phyloP scores from a whole-genome alignment of 2,113 vertebrate genomes.

The Felis chaus region DNA sequence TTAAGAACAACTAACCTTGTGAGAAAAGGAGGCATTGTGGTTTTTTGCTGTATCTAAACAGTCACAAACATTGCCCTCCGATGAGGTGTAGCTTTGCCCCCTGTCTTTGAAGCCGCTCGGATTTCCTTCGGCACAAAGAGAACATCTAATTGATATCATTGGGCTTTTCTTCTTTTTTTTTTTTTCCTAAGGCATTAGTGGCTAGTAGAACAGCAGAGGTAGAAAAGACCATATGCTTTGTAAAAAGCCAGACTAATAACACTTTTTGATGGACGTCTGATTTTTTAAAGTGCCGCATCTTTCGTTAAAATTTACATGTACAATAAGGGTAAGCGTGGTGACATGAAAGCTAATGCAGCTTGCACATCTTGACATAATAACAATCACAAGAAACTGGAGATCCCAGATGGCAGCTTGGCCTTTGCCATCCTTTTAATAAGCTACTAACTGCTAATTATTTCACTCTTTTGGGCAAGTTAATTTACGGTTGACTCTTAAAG shows the following conservation, averaged over 20 bases:
- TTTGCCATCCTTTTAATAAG: constrained; percentile 92
- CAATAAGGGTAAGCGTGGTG: constrained; percentile 83
- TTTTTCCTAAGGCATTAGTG: constrained; percentile 75
- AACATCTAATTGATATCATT: constrained; percentile 82
- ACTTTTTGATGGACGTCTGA: constrained; percentile 82
- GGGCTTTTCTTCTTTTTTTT: constrained; percentile 38
- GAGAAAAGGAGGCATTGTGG: constrained; percentile 66
- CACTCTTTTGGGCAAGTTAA: constrained; percentile 89
- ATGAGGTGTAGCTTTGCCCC: constrained; percentile 52
- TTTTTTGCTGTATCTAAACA: constrained; percentile 72
- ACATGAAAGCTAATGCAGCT: constrained; percentile 88
- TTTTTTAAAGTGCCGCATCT: constrained; percentile 85
- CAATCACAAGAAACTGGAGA: constrained; percentile 87
- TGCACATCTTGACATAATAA: constrained; percentile 87
- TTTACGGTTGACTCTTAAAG: constrained; percentile 92
- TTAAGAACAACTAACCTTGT: constrained; percentile 71
- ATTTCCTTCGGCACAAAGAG: constrained; percentile 77
- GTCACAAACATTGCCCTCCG: constrained; percentile 72
- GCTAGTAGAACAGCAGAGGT: constrained; percentile 77
- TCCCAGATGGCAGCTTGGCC: constrained; percentile 92
- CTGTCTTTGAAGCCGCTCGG: constrained; percentile 69
- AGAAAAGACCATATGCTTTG: constrained; percentile 79
- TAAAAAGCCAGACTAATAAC: constrained; percentile 83
- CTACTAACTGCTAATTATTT: constrained; percentile 92
- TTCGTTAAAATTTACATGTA: constrained; percentile 88